These are phyloP conservation scores for Neodontobutis hainanensis DNA, from an alignment of 2,113 vertebrate species.

Conservation along the genomic window DNA sequence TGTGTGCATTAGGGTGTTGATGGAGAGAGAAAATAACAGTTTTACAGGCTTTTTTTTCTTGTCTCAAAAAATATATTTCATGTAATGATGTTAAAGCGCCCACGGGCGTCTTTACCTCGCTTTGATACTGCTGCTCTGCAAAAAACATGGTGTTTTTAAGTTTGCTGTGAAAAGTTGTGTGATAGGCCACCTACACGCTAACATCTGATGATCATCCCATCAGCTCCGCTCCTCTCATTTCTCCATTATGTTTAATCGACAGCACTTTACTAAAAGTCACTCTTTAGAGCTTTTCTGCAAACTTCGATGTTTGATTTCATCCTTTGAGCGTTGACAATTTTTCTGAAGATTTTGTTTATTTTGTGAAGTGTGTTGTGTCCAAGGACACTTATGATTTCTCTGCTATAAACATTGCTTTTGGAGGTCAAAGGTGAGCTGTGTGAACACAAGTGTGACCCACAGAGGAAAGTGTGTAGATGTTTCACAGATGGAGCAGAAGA, in stretches of 20 bases:
- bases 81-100: slow-evolving; percentile 64
- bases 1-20: slow-evolving; percentile 84
- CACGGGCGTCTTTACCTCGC: slow-evolving; percentile 59
- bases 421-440: slow-evolving; percentile 38
- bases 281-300: background rate
- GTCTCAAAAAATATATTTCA: slow-evolving; percentile 55
- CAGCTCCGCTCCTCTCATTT: slow-evolving; percentile 13
- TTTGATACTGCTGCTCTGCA: slow-evolving; percentile 40
- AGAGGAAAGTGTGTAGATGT: slow-evolving; percentile 10
- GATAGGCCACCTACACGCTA: slow-evolving; percentile 54
- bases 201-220: slow-evolving; percentile 50
- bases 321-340: background rate
- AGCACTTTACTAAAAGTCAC: background rate
- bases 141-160: slow-evolving; percentile 55
- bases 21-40: slow-evolving; percentile 80
- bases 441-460: background rate
- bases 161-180: slow-evolving; percentile 60
- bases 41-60: slow-evolving; percentile 49
- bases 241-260: background rate
- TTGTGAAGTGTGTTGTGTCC: background rate
- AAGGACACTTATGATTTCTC: background rate
- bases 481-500: background rate
- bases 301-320: background rate
- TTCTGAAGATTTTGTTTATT: background rate
- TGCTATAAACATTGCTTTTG: background rate